Base-by-base conservation (phyloP, 2,888 invertebrate genomes). In the Drosophila longiperda region DNA sequence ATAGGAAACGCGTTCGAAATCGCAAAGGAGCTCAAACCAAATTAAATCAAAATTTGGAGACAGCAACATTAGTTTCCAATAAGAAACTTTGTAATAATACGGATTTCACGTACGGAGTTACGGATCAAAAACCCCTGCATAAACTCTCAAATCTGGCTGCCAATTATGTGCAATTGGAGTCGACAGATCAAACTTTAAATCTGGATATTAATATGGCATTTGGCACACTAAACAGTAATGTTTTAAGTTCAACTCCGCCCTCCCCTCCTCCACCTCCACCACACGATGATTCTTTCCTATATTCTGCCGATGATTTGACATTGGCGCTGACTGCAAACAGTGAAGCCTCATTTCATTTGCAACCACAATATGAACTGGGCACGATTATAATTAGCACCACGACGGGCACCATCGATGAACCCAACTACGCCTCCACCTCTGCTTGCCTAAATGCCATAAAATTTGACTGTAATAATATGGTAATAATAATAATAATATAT, bases 1-100 rank as follows among this genome's bases (percentile, higher is more conserved):
- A 93, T 63, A 90, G 90, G 20, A 93, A 93, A 60, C 90, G 93
- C 12, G 90, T 93, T 34, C 89, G 93, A 4, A 92, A 92, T 74
- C 83, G 91, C 0, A 91, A 91, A 57, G 52, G 81, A 6, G 61
- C 68, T 1, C 66, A 69, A 49, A 17, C 59, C 3, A 85, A 75
- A 26, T 20, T 38, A 32, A 67, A 67, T 11, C 48, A 50, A 23
- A 36, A 32, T 9, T 6, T 54, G n/a, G 9, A 65, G 49, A 6
- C 15, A 5, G 2, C 34, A 7, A 52, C 38, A 23, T 45, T 34
- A 20, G 17, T 17, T 40, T 36, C 7, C 8, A 33, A 26, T 38
- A 40, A 68, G n/a, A 65, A 40, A 26, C 7, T 20, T 6, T 6
- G 15, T 6, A 49, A 26, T 20, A 36, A 1, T n/a, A n/a, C 26